These are phyloP conservation scores for Bombus confusus DNA, from an alignment of 1,140 invertebrate genomes.

Conservation along the genomic window DNA sequence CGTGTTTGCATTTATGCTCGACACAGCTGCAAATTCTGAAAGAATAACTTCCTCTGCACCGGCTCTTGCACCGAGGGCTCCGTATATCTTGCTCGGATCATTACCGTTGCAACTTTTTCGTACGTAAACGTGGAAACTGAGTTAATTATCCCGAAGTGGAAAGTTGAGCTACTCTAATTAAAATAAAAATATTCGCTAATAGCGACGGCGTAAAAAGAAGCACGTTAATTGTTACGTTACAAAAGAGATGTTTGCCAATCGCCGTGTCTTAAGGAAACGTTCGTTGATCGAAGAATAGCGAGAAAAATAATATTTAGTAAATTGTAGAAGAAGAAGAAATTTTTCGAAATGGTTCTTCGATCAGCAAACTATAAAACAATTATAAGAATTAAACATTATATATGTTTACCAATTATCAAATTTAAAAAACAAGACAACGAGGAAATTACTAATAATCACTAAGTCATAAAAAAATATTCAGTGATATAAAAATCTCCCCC, in stretches of 20 bases:
- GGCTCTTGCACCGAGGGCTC: neutral
- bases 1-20: constrained; percentile 15
- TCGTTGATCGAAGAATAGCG: too few relatives aligned
- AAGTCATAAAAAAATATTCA: neutral
- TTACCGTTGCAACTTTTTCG: neutral
- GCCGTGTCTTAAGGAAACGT: too few relatives aligned
- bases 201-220: neutral
- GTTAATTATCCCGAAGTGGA: neutral
- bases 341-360: neutral
- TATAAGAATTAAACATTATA: too few relatives aligned
- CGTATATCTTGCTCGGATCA: neutral
- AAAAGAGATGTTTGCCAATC: neutral
- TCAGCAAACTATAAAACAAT: neutral
- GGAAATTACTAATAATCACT: neutral
- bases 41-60: constrained; percentile 39
- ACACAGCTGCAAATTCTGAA: constrained; percentile 38
- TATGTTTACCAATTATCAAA: neutral
- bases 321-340: neutral
- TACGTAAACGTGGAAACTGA: neutral
- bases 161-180: neutral
- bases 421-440: too few relatives aligned
- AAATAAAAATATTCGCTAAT: neutral
- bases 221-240: neutral
- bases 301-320: neutral
- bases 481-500: neutral